Base-by-base conservation (phyloP, 1,140 invertebrate species). In the Drosophila auraria region DNA sequence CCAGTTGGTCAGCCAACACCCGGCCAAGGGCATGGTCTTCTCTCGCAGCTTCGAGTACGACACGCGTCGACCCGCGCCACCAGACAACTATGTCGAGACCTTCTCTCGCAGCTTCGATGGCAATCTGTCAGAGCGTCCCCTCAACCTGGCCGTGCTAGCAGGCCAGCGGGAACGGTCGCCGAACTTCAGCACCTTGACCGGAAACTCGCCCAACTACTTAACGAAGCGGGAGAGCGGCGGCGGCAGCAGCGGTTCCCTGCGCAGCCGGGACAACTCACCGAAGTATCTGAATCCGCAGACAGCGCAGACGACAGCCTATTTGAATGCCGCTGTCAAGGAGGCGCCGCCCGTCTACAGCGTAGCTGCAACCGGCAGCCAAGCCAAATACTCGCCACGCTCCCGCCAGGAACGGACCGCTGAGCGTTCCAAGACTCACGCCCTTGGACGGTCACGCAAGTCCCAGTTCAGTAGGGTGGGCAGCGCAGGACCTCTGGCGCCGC, bases 11-110 rank as follows among this genome's bases (percentile, higher is more conserved):
- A 11, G 50, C 2, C 54, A 69, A 44, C 76, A 73, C 9, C 47
- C 63, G 27, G 25, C 58, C 33, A 93, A 93, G 58, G 92, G 92
- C 23, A 93, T 93, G 92, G 92, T 93, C 5, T 93, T 93, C 56
- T 93, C 92, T 5, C 82, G 92, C 38, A 93, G 91, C 53, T 93
- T 93, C n/a, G 92, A 93, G 59, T 93, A 92, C 45, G 92, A 93
- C 20, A 91, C 80, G 20, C 82, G 92, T 2, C 83, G 91, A 11
- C 64, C 87, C 3, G 71, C 78, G 9, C 80, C 91, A 23, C 76
- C 79, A 27, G 83, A 92, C 47, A 80, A 57, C 38, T 93, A 93
- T 36, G 89, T 91, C 9, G 91, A 93, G 25, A 93, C 89, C 0
- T 93, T 93, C 60, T 93, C 92, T 11, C 82, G 92, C 36, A 93